Percentiles rank a stretch among this genome's conserved stretches.
These are phyloP conservation scores for Meliscaeva auricollis DNA, from an alignment of 2,888 invertebrate species.

Conservation along the genomic window DNA sequence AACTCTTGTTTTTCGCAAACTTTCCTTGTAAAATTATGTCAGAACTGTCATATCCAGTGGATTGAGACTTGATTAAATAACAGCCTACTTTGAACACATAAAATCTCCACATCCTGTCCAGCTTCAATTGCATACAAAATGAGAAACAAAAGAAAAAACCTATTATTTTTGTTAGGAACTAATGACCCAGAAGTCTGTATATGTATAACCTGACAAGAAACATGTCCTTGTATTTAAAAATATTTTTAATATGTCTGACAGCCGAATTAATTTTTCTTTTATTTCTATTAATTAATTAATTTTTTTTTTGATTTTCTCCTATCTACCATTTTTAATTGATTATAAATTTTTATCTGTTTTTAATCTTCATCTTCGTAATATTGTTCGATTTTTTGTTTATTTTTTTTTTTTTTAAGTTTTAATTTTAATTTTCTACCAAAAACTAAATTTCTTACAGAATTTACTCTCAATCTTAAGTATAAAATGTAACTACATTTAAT, in stretches of 20 bases:
- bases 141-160: background rate
- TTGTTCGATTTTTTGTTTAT: slow-evolving; percentile 27
- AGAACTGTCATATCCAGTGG: too few relatives aligned
- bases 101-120: background rate
- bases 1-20: too few relatives aligned
- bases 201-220: slow-evolving; percentile 3
- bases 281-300: background rate
- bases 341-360: slow-evolving; percentile 15
- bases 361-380: slow-evolving; percentile 18
- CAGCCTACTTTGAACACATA: too few relatives aligned
- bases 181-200: slow-evolving; percentile 40
- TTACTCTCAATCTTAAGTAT: slow-evolving; percentile 69
- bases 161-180: slow-evolving; percentile 61
- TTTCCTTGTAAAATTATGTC: too few relatives aligned
- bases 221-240: slow-evolving; percentile 30
- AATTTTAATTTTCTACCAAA: slow-evolving; percentile 59
- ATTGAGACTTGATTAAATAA: too few relatives aligned
- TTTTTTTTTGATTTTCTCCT: slow-evolving; percentile 53
- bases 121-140: background rate
- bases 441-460: slow-evolving; percentile 48
- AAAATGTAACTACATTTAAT: slow-evolving; percentile 75
- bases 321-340: slow-evolving; percentile 51
- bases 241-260: slow-evolving; percentile 51
- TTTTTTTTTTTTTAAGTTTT: too few relatives aligned
- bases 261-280: slow-evolving; percentile 46